A percentile compares a stretch with the other conserved stretches of the same genome.
Conservation (phyloP, 2,797 vertebrate species). For the Limnodromus scolopaceus region DNA sequence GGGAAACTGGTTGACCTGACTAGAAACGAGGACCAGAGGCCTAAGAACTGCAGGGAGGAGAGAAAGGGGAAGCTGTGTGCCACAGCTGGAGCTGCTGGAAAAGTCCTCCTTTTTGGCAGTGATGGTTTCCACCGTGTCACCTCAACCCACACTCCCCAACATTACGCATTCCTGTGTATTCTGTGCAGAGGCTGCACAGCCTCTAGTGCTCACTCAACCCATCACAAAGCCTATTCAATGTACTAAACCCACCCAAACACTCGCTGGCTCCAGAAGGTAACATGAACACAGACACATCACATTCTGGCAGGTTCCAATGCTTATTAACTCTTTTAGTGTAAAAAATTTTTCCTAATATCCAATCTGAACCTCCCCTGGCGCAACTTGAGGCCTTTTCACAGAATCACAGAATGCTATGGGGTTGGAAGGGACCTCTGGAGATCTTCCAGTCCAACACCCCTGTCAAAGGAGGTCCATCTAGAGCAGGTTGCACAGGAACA, state of each 20-base stretch:
- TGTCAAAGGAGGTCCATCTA: too few relatives aligned
- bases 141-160: not conserved
- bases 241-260: not conserved
- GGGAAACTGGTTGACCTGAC: not conserved
- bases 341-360: too few relatives aligned
- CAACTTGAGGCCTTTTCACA: too few relatives aligned
- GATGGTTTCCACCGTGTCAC: not conserved
- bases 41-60: not conserved
- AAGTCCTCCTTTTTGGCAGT: not conserved
- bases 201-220: not conserved
- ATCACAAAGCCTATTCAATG: not conserved
- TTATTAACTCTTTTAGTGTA: too few relatives aligned
- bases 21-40: not conserved
- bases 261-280: not conserved
- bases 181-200: not conserved
- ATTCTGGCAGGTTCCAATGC: not conserved
- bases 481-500: too few relatives aligned
- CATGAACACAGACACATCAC: not conserved
- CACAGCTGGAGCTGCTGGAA: not conserved
- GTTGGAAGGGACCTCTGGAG: too few relatives aligned
- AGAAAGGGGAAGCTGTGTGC: not conserved
- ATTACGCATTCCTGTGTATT: not conserved
- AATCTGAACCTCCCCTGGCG: too few relatives aligned
- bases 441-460: too few relatives aligned
- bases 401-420: too few relatives aligned